Conservation (phyloP, 2,113 vertebrate genomes). For the Orcinus orca region DNA sequence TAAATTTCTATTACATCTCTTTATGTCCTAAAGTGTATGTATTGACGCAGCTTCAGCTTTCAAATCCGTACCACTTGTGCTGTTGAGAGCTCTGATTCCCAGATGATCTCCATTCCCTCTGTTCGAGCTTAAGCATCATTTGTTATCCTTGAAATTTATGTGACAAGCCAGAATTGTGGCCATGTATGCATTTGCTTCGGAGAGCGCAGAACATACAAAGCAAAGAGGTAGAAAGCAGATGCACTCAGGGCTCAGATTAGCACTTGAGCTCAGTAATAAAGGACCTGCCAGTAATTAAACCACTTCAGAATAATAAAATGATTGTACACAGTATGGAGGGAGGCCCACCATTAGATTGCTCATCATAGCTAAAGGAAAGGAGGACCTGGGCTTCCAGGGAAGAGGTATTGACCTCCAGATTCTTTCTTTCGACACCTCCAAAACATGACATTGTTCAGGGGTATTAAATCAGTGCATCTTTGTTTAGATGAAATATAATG, state of each 20-base stretch:
- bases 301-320: slow-evolving; percentile 75
- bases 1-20: slow-evolving; percentile 6
- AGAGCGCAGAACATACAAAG: slow-evolving; percentile 66
- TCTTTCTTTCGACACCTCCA: slow-evolving; percentile 9
- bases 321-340: background rate
- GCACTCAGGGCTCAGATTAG: slow-evolving; percentile 71
- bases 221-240: slow-evolving; percentile 68
- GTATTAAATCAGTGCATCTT: background rate
- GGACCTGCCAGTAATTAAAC: slow-evolving; percentile 75
- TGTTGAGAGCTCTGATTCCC: slow-evolving; percentile 2
- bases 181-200: slow-evolving; percentile 72
- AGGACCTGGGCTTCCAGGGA: background rate
- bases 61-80: slow-evolving; percentile 24
- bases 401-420: background rate
- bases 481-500: background rate
- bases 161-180: slow-evolving; percentile 56
- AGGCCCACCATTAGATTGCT: background rate
- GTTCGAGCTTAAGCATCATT: slow-evolving; percentile 38
- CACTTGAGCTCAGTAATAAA: slow-evolving; percentile 72
- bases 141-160: slow-evolving; percentile 68
- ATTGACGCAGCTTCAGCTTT: background rate
- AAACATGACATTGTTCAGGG: background rate
- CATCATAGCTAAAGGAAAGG: slow-evolving; percentile 33
- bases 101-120: background rate
- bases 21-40: background rate